phyloP scores from a whole-genome alignment of 2,113 vertebrate species.

The Mastomys natalensis region DNA sequence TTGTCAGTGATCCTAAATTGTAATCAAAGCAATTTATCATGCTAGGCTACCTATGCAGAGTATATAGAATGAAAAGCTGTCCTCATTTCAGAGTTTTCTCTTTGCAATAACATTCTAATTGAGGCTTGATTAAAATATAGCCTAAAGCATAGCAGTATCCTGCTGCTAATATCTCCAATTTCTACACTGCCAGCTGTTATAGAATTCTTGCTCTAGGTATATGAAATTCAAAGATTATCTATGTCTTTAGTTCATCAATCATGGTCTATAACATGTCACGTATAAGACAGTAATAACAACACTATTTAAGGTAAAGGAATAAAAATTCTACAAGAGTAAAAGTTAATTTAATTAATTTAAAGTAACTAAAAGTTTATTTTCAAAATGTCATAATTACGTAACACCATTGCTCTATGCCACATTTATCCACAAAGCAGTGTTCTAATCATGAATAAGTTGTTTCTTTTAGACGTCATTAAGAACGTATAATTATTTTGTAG shows the following conservation, averaged over 20 bases:
- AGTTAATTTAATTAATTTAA: background rate
- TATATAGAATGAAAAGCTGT: background rate
- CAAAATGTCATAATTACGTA: conserved; percentile 27
- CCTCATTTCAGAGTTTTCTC: conserved; percentile 37
- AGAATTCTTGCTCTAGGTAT: background rate
- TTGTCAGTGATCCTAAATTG: background rate
- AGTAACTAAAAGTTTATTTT: conserved; percentile 35
- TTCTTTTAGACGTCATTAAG: conserved; percentile 29
- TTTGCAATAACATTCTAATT: conserved; percentile 10
- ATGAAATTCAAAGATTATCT: background rate
- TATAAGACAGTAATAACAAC: background rate
- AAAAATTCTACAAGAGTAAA: background rate
- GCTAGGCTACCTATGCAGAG: background rate
- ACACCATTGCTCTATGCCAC: background rate
- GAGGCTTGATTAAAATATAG: background rate
- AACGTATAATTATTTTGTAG: background rate
- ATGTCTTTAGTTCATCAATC: background rate
- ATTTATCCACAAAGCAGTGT: conserved; percentile 16
- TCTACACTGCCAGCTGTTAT: background rate
- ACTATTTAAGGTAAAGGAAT: conserved; percentile 11
- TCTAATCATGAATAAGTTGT: background rate
- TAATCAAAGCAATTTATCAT: background rate
- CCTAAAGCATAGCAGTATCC: background rate
- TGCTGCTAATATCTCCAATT: conserved; percentile 4
- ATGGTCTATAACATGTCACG: conserved; percentile 8